Conservation (phyloP, 2,797 vertebrate genomes). For the Diglossa cyanea region DNA sequence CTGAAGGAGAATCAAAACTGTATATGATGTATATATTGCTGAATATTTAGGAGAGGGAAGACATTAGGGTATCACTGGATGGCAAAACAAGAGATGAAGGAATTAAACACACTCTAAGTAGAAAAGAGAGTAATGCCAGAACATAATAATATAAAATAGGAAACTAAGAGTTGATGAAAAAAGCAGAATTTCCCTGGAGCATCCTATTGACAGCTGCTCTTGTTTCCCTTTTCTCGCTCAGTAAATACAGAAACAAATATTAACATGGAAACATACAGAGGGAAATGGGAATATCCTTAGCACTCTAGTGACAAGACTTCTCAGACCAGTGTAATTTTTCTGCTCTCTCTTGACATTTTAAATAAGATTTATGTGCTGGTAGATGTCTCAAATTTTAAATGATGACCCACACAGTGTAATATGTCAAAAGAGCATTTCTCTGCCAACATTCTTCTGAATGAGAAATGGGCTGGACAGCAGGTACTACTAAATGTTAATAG, state of each 20-base stretch:
- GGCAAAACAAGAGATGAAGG: background rate
- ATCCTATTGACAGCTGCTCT: background rate
- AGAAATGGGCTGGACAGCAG: conserved; percentile 68
- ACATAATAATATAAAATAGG: background rate
- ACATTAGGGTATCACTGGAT: background rate
- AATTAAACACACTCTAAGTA: background rate
- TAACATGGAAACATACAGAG: background rate
- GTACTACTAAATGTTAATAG: conserved; percentile 74
- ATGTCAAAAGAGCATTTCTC: conserved; percentile 67
- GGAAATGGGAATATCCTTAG: conserved; percentile 34
- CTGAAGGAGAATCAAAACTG: background rate
- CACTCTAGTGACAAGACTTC: conserved; percentile 51
- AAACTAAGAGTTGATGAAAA: background rate
- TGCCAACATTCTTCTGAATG: conserved; percentile 65
- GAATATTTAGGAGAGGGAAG: background rate
- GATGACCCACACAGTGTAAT: conserved; percentile 63
- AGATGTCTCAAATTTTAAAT: conserved; percentile 69
- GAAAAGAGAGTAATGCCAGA: background rate
- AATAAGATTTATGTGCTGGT: conserved; percentile 70
- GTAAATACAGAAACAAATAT: conserved; percentile 1
- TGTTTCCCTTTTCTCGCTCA: background rate
- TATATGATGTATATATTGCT: no score
- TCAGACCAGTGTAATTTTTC: conserved; percentile 54
- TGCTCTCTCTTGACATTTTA: conserved; percentile 67
- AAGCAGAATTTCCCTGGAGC: background rate